These are phyloP conservation scores for Drosophila lacicola DNA, from an alignment of 2,888 invertebrate genomes.

Conservation along the genomic window DNA sequence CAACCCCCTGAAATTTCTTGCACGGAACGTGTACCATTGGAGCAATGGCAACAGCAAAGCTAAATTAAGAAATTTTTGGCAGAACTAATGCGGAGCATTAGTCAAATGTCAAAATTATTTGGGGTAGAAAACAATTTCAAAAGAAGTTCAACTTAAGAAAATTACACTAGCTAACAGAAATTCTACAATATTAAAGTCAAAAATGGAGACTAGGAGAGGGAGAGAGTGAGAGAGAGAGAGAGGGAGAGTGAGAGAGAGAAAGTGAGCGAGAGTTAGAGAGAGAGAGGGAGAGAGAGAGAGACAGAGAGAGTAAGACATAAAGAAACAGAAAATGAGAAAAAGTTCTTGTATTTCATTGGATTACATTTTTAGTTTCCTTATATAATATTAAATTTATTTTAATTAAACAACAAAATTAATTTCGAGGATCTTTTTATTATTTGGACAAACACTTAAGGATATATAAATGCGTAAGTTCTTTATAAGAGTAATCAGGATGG, in stretches of 20 bases:
- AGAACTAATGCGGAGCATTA: constrained; percentile 75
- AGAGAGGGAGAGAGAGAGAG: not conserved
- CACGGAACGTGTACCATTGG: constrained; percentile 31
- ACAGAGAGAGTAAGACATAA: not conserved
- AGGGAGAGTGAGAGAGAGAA: not conserved
- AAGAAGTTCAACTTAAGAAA: constrained; percentile 32
- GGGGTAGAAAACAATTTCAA: constrained; percentile 50
- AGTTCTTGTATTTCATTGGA: no score
- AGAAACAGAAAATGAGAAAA: not conserved
- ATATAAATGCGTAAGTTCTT: not conserved
- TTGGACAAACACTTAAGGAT: not conserved
- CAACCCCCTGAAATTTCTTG: constrained; percentile 1
- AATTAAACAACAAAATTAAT: no score
- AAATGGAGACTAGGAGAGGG: not conserved
- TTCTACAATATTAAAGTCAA: not conserved
- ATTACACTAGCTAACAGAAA: constrained; percentile 29
- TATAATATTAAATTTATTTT: not conserved
- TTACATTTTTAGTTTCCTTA: not conserved
- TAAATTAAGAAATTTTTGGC: constrained; percentile 71
- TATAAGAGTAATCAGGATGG: no score
- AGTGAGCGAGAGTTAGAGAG: no score
- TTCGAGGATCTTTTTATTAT: no score
- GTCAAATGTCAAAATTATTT: constrained; percentile 74
- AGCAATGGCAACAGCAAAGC: constrained; percentile 49
- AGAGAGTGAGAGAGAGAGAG: not conserved